phyloP scores from a whole-genome alignment of 2,888 invertebrate species.

The Caenorhabditis sp. region DNA sequence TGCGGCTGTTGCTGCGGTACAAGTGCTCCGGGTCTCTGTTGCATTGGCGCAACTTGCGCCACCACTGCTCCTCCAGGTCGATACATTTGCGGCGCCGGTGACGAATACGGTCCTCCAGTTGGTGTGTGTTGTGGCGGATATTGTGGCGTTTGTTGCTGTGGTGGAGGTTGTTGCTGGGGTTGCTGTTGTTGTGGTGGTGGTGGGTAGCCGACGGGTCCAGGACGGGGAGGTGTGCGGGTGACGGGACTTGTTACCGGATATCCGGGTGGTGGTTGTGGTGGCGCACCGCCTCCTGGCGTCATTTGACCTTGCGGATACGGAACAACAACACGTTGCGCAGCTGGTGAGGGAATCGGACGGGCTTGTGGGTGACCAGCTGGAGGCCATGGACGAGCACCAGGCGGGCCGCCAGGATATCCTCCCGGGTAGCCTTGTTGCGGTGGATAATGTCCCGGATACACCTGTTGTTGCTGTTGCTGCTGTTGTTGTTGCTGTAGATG shows the following conservation, averaged over 20 bases:
- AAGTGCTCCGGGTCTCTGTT: too few species aligned
- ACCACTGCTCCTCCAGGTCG: not conserved
- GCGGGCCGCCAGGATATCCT: too few species aligned
- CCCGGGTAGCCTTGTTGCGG: conserved; percentile 9
- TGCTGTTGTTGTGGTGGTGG: not conserved
- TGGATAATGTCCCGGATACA: conserved; percentile 16
- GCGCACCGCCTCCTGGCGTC: not conserved
- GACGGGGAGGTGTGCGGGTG: not conserved
- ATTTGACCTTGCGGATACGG: conserved; percentile 23
- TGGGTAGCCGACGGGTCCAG: not conserved
- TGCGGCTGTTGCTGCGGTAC: conserved; percentile 5
- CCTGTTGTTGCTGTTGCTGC: conserved; percentile 29
- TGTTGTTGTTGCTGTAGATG: conserved; percentile 28
- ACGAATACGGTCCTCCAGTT: conserved; percentile 18
- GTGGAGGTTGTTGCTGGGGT: not conserved
- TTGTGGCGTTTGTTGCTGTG: conserved; percentile 12
- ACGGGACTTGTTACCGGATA: not conserved
- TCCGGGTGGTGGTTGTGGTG: not conserved
- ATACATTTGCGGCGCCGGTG: conserved; percentile 32
- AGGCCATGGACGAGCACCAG: too few species aligned
- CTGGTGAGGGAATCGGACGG: not conserved
- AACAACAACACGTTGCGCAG: not conserved
- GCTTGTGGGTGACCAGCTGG: not conserved
- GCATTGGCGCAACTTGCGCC: too few species aligned
- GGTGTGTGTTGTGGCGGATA: conserved; percentile 27